These are phyloP conservation scores for Neolamprologus multifasciatus DNA, from an alignment of 2,797 vertebrate genomes.

Conservation along the genomic window DNA sequence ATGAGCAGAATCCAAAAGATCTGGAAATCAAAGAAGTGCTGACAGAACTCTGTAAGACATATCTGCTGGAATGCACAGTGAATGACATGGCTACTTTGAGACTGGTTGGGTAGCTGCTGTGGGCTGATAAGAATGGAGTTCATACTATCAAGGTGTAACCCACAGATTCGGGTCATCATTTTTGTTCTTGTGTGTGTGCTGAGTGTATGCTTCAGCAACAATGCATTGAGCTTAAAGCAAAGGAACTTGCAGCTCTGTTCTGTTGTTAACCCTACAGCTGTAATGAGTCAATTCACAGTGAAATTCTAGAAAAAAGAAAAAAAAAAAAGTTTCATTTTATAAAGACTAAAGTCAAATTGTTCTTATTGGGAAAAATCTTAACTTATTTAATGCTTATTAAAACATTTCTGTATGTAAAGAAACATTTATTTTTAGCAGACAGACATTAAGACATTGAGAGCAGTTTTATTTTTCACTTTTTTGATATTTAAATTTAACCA, in stretches of 20 bases:
- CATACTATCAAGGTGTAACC: neutral
- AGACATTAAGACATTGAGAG: neutral
- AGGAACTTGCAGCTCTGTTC: neutral
- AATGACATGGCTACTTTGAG: neutral
- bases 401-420: neutral
- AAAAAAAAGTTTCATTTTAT: neutral
- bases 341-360: neutral
- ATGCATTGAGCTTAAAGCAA: neutral
- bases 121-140: conserved; percentile 4
- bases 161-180: neutral
- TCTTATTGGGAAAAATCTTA: neutral
- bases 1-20: neutral
- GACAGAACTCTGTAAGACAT: neutral
- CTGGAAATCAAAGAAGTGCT: neutral
- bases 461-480: neutral
- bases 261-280: neutral
- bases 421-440: neutral
- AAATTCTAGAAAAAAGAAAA: neutral
- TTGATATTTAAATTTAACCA: neutral
- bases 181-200: neutral
- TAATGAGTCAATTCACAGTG: neutral
- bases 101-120: neutral
- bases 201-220: neutral
- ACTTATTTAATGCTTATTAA: neutral
- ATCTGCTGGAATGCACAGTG: neutral